Percentiles rank a stretch among this genome's conserved stretches.
phyloP scores from a whole-genome alignment of 2,888 invertebrate species.

The Caenorhabditis afra region DNA sequence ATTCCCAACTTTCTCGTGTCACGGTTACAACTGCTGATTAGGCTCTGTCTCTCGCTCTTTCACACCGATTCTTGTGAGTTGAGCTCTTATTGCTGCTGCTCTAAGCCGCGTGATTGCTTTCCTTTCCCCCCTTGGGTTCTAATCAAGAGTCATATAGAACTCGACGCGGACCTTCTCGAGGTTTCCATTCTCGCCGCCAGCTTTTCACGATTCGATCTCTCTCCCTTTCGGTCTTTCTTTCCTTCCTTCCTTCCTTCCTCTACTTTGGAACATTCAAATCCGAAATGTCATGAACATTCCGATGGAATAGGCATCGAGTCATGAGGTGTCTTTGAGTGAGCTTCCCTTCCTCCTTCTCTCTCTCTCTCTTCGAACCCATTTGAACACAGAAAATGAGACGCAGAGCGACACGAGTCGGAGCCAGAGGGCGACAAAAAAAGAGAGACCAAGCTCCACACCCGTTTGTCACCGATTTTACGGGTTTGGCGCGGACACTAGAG shows the following conservation, averaged over 20 bases:
- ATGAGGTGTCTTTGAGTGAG: not conserved
- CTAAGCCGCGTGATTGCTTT: too few species aligned
- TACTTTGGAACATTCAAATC: constrained; percentile 21
- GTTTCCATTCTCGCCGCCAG: not conserved
- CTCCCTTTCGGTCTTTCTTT: not conserved
- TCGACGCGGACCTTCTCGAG: too few species aligned
- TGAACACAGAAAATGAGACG: constrained; percentile 27
- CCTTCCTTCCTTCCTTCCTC: constrained; percentile 24
- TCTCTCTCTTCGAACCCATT: too few species aligned
- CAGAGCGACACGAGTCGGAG: constrained; percentile 12
- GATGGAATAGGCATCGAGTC: constrained; percentile 20
- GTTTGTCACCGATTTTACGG: constrained; percentile 5
- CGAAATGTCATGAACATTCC: constrained; percentile 31
- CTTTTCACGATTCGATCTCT: not conserved
- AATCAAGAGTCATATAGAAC: too few species aligned
- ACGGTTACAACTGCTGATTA: too few species aligned
- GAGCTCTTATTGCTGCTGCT: not conserved
- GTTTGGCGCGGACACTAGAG: not conserved
- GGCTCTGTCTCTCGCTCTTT: too few species aligned
- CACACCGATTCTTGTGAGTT: too few species aligned
- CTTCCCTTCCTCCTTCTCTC: too few species aligned
- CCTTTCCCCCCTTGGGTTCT: too few species aligned
- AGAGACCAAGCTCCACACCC: constrained; percentile 26
- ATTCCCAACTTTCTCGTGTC: too few species aligned
- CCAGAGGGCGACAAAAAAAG: constrained; percentile 1